These are phyloP conservation scores for Bradypus variegatus DNA, from an alignment of 2,797 vertebrate genomes.

Conservation along the genomic window DNA sequence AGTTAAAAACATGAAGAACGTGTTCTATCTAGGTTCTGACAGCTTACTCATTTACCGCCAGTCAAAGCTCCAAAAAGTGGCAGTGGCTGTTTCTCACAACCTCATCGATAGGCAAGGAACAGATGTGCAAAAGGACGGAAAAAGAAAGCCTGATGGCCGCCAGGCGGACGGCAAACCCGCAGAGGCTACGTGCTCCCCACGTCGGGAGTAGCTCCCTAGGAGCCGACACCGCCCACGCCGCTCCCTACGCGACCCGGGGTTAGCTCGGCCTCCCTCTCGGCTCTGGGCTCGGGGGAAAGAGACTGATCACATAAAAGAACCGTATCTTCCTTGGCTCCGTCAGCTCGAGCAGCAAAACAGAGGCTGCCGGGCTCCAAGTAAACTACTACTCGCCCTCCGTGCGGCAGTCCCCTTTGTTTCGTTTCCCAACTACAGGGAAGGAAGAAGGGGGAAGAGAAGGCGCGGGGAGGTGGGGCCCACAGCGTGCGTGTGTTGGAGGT, in stretches of 20 bases:
- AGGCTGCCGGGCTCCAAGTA: slow-evolving; percentile 34
- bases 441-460: background rate
- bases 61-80: background rate
- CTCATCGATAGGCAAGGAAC: background rate
- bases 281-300: background rate
- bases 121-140: background rate
- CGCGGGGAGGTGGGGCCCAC: background rate
- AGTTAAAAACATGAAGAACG: background rate
- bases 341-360: slow-evolving; percentile 48
- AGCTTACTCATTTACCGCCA: background rate
- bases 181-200: slow-evolving; percentile 48
- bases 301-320: background rate
- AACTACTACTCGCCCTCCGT: background rate
- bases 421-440: background rate
- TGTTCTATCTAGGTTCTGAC: background rate
- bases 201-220: slow-evolving; percentile 44
- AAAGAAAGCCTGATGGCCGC: slow-evolving; percentile 66
- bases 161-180: slow-evolving; percentile 38
- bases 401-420: slow-evolving; percentile 51
- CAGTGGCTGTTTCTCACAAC: background rate
- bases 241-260: background rate
- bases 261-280: background rate
- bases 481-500: background rate
- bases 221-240: background rate
- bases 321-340: background rate